Base-by-base conservation (phyloP, 2,888 invertebrate genomes). In the Diachrysia chrysitis region DNA sequence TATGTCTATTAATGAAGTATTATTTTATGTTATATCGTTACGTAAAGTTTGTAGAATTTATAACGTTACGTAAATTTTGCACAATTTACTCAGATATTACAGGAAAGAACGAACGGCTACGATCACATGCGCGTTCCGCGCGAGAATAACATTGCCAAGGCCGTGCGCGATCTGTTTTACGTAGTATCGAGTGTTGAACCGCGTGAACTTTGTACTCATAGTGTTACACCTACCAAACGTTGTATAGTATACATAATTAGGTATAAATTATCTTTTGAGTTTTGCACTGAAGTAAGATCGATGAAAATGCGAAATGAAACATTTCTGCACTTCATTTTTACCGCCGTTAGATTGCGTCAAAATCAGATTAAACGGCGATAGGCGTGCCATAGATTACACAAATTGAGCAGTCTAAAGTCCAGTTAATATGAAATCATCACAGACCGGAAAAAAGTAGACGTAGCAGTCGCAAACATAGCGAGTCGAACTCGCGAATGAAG, bases 61-160 rank as follows among this genome's bases (percentile, higher is more conserved):
- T 21, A 2, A 1, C 17, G 12, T 54, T 19, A 51, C 48, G 55
- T 53, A 61, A 58, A n/a, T 29, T 51, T 61, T 57, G 29, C 66
- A 53, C 19, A 57, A 48, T 54, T 51, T 32, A 58, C 0, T 46
- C 12, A 19, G 53, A 35, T 66, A 66, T 57, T 61, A 54, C 57
- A 51, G 19, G n/a, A 42, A 58, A 0, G 17, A 19, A 25, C 59
- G 10, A 57, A 65, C 63, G 46, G 25, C 64, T 67, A 74, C 77
- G 70, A 71, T 64, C 74, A 53, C 29, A 60, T 60, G 79, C 79
- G 81, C 76, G 73, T 63, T 78, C 58, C 58, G 69, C 61, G 71
- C 69, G 60, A 77, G 79, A 82, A 78, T 81, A 74, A 72, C 69
- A 79, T 64, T 76, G 67, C 65, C 75, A 82, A 82, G 83, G 79